phyloP scores from a whole-genome alignment of 2,797 vertebrate genomes.

The Knipowitschia caucasica region DNA sequence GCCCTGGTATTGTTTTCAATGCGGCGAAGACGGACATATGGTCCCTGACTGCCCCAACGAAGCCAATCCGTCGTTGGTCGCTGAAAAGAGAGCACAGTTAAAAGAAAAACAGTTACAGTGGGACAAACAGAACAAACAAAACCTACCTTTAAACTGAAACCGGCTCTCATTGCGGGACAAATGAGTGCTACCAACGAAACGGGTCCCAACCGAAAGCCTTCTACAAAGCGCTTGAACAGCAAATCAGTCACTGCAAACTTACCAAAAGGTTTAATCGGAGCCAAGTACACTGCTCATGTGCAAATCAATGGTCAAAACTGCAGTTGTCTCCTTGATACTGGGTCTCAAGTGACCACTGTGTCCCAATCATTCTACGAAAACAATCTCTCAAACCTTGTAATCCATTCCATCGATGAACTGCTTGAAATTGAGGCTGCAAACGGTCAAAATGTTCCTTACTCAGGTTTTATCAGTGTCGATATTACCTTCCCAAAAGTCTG shows the following conservation, averaged over 20 bases:
- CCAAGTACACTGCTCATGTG: neutral
- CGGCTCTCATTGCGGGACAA: too few species aligned
- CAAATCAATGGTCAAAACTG: neutral
- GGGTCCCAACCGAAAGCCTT: neutral
- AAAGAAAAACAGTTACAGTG: neutral
- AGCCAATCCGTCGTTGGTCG: too few species aligned
- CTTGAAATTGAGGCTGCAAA: conserved; percentile 1
- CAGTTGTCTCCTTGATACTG: neutral
- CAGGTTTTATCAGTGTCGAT: neutral
- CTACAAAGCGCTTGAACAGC: neutral
- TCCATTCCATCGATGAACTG: neutral
- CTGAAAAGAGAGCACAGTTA: too few species aligned
- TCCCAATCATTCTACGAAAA: neutral
- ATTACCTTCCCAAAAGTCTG: conserved; percentile 1
- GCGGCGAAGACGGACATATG: too few species aligned
- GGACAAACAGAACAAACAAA: neutral
- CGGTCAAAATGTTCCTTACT: neutral
- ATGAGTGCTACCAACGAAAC: too few species aligned
- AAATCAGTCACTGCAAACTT: neutral
- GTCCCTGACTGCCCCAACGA: too few species aligned
- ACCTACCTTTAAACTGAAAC: neutral
- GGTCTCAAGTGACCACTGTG: neutral
- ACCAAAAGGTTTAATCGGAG: neutral
- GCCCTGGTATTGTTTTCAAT: neutral
- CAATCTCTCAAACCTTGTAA: neutral